Base-by-base conservation (phyloP, 2,113 vertebrate species). In the Conger conger region DNA sequence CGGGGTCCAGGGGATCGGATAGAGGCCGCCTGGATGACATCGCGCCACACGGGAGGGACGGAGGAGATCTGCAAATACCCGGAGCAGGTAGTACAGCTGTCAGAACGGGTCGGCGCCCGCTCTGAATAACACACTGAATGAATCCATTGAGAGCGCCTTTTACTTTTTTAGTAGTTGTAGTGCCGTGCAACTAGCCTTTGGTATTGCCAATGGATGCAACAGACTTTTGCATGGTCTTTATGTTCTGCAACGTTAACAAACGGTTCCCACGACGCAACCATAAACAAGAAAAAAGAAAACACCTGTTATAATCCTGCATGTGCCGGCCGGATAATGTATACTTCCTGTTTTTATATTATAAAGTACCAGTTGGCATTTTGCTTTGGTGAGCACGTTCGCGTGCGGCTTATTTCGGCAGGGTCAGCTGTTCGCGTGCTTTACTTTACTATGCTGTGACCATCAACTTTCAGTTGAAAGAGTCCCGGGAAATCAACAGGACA, bases 1-100 rank as follows among this genome's bases (percentile, higher is more conserved):
- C 80, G 57, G 83, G 85, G 60, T 84, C 84, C 82, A 63, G 33
- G 77, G 80, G 86, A 87, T 79, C 79, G 82, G 82, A 88, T 84
- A 81, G 80, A 63, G 82, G 53, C 77, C 79, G 57, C 30, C 82
- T 83, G 84, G 82, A 83, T 88, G 87, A 87, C 88, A 87, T 54
- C 27, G 83, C 79, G 84, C 85, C 53, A 84, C 81, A 57, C 83
- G 54, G 83, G 80, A 76, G 50, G 80, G 36, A 84, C 80, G 35
- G 83, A 82, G 81, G 79, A 85, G 84, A 84, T 37, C 82, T 40
- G 81, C 81, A 42, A 84, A 79, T 78, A 33, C 33, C 13, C 50
- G 82, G 83, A 80, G 79, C 85, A 89, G 86, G 87, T 86, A 85
- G 85, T 76, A 86, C 79, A 76, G 63, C 54, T 83, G 82, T 82